A percentile compares a stretch with the other conserved stretches of the same genome.
Conservation (phyloP, 2,113 vertebrate species). For the Pterophyllum scalare region DNA sequence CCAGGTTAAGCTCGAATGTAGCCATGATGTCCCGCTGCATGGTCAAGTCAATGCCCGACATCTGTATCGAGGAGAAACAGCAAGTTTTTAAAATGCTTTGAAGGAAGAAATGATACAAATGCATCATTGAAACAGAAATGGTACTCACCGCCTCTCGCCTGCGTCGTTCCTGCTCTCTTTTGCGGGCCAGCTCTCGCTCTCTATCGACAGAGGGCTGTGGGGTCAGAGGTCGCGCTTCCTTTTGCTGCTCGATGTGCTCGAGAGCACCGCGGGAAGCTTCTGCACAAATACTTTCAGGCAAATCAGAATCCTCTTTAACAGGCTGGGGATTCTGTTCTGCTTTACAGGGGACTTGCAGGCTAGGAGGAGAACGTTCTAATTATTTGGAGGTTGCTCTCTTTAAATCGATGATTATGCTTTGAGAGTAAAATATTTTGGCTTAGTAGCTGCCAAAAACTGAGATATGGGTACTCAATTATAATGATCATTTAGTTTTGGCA, state of each 20-base stretch:
- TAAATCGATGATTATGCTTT: not conserved
- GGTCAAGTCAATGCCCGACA: conserved; percentile 88
- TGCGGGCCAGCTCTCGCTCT: conserved; percentile 86
- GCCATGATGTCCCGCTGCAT: conserved; percentile 90
- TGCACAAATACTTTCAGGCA: conserved; percentile 39
- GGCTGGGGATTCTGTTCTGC: conserved; percentile 19
- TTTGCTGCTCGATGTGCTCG: conserved; percentile 27
- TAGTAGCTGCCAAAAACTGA: not conserved
- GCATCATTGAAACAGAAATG: not conserved
- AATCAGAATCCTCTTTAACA: conserved; percentile 30
- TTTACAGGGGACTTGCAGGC: conserved; percentile 29
- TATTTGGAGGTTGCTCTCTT: not conserved
- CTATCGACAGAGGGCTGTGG: conserved; percentile 50
- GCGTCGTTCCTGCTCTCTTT: conserved; percentile 90
- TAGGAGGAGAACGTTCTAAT: conserved; percentile 21
- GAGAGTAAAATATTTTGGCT: not conserved
- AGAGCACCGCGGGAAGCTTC: conserved; percentile 41
- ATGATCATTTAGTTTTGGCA: not conserved
- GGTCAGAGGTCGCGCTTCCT: conserved; percentile 37
- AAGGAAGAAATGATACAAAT: not conserved
- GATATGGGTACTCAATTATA: not conserved
- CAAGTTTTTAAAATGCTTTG: not conserved
- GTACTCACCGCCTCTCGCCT: conserved; percentile 88
- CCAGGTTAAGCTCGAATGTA: conserved; percentile 89
- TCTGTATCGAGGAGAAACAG: conserved; percentile 72